phyloP scores from a whole-genome alignment of 2,888 invertebrate genomes.

The Vanessa cardui region DNA sequence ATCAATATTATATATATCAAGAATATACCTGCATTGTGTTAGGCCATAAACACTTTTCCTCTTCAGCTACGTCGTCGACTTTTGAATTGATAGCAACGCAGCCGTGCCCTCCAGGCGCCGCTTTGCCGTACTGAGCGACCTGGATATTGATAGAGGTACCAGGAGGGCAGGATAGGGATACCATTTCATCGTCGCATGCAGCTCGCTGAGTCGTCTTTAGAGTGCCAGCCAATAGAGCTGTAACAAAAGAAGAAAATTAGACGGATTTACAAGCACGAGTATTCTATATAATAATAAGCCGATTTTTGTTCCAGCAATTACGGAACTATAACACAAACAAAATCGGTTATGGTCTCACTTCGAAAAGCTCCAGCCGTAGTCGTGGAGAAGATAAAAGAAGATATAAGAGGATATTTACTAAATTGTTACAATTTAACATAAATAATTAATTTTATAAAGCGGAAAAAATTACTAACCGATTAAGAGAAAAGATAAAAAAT shows the following conservation, averaged over 20 bases:
- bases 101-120: constrained; percentile 64
- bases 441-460: too few species aligned
- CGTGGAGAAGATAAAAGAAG: too few species aligned
- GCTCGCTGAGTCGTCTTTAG: constrained; percentile 93
- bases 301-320: too few species aligned
- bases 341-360: too few species aligned
- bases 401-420: too few species aligned
- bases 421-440: too few species aligned
- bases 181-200: constrained; percentile 94
- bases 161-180: constrained; percentile 93
- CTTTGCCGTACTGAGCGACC: constrained; percentile 92
- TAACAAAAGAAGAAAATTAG: background rate
- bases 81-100: constrained; percentile 53
- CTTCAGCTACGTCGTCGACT: constrained; percentile 61
- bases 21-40: constrained; percentile 86
- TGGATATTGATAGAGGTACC: constrained; percentile 96
- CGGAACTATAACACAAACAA: too few species aligned
- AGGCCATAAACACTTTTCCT: constrained; percentile 84
- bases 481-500: too few species aligned
- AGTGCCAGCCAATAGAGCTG: constrained; percentile 90
- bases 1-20: background rate
- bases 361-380: too few species aligned
- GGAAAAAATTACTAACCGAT: too few species aligned
- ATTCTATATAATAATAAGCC: too few species aligned
- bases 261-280: background rate